phyloP scores from a whole-genome alignment of 2,888 invertebrate genomes.

The Ochropacha duplaris region DNA sequence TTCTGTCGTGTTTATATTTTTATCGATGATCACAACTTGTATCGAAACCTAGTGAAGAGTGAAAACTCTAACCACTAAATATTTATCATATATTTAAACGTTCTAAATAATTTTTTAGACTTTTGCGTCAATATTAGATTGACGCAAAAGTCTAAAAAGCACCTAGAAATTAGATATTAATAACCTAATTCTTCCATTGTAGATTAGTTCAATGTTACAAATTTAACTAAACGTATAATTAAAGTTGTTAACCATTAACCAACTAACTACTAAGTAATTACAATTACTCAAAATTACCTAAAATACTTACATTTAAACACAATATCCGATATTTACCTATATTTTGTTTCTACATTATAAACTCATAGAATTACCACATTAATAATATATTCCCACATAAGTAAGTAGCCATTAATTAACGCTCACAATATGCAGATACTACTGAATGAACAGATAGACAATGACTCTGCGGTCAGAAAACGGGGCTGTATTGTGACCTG shows the following conservation, averaged over 20 bases:
- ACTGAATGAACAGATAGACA: slow-evolving; percentile 33
- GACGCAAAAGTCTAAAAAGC: no score
- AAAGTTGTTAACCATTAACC: neutral
- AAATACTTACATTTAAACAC: neutral
- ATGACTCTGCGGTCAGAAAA: slow-evolving; percentile 19
- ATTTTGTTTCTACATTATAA: neutral
- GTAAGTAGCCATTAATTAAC: slow-evolving; percentile 15
- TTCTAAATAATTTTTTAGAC: no score
- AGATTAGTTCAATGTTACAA: no score
- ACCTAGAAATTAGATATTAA: no score
- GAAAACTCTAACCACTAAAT: no score
- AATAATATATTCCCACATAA: neutral
- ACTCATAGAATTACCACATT: neutral
- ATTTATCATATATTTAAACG: no score
- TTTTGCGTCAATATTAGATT: no score
- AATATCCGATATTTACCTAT: neutral
- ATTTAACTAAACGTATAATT: neutral
- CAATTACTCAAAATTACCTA: no score
- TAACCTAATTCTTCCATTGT: no score
- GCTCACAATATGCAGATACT: slow-evolving; percentile 8
- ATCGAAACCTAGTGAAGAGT: no score
- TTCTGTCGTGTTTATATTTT: no score
- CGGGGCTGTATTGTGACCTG: slow-evolving; percentile 11
- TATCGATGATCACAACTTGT: no score
- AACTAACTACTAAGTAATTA: neutral